Evolutionary conservation across 2,113 vertebrate genomes (phyloP), one percentile per base, ranked within the genome.

Genomic region (Balaeniceps rex): DNA sequence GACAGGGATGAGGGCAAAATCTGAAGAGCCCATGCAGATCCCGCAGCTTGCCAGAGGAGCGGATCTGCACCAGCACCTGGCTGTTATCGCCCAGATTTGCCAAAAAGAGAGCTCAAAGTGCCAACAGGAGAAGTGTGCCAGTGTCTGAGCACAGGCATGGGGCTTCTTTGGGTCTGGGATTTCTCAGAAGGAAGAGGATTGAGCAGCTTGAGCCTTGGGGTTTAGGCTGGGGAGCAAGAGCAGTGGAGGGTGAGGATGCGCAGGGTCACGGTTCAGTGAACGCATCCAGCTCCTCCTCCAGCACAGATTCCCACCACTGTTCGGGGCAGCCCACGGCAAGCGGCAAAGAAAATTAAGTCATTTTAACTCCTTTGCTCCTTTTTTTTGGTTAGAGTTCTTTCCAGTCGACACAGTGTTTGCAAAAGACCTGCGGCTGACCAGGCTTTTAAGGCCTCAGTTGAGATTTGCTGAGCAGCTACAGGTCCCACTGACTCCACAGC

Each of bases 311-410:
- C 66, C 74, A 83, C 38, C 36, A 16, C 15, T 55, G 71, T 36
- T 79, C 0, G 0, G 66, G 87, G 54, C 64, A 85, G 66, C 42
- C 22, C 78, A 29, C 0, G 8, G 78, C 58, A 91, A 79, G 54
- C 1, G 0, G 87, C 36, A 85, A 86, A 95, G 68, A 90, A 94
- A 94, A 91, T 38, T 1, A 85, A 91, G 95, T 95, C 18, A 22
- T 66, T 91, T 74, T 31, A 94, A 96, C 96, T 96, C 93, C 92
- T 95, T 96, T 80, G 93, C 93, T 96, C 94, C 94, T 36, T 40
- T 74, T 31, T 34, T 22, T 15, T 65, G 6, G 14, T 70, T 44
- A 70, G 58, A 77, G 33, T 11, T 71, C 55, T 78, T 68, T 75
- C 61, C 44, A 83, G 47, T 23, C 2, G 6, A 51, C 44, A 46